phyloP scores from a whole-genome alignment of 2,888 invertebrate species.

The Euclidia mi region DNA sequence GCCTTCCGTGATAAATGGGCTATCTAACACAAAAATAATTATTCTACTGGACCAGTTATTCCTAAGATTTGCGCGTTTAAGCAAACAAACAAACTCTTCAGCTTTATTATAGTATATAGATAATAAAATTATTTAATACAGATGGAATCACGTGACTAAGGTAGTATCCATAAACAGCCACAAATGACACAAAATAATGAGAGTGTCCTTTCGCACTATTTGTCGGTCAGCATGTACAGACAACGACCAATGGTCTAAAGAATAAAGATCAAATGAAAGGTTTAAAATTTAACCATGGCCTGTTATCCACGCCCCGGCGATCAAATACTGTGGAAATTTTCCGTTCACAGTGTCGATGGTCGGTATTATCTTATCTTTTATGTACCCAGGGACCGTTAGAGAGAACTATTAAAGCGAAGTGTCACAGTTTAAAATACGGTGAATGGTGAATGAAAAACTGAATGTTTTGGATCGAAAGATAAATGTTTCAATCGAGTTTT shows the following conservation, averaged over 20 bases:
- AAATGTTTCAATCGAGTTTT: conserved; percentile 57
- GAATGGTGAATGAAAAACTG: conserved; percentile 53
- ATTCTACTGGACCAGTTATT: too few relatives aligned
- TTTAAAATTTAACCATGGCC: conserved; percentile 62
- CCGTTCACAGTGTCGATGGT: conserved; percentile 54
- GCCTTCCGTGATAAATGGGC: too few relatives aligned
- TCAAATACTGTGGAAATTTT: conserved; percentile 61
- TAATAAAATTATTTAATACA: too few relatives aligned
- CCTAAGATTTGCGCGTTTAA: too few relatives aligned
- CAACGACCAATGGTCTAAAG: conserved; percentile 31
- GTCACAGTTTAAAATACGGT: conserved; percentile 57
- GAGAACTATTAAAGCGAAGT: conserved; percentile 62
- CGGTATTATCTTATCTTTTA: conserved; percentile 66
- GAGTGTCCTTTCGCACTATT: conserved; percentile 8
- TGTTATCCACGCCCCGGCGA: conserved; percentile 57
- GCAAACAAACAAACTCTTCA: too few relatives aligned
- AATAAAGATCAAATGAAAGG: conserved; percentile 60
- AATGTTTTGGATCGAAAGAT: conserved; percentile 50
- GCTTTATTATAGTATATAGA: too few relatives aligned
- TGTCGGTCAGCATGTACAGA: conserved; percentile 10
- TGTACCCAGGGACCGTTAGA: conserved; percentile 60
- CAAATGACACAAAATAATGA: not conserved
- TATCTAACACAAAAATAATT: too few relatives aligned
- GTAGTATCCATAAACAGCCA: too few relatives aligned
- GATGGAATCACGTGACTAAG: too few relatives aligned